These are phyloP conservation scores for Pseudolycoriella hygida DNA, from an alignment of 2,888 invertebrate genomes.

Conservation along the genomic window DNA sequence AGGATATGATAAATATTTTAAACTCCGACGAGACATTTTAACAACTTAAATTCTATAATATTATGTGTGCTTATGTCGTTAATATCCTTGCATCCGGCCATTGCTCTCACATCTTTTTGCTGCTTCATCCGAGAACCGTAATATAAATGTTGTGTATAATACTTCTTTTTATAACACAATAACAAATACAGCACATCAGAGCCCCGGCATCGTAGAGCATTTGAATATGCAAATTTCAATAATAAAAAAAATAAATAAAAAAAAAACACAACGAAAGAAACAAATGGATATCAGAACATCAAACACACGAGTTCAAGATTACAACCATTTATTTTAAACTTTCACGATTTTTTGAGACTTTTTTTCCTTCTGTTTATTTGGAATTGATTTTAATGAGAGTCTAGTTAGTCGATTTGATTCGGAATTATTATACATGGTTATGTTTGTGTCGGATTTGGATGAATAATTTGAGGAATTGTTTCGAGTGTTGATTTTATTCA, in stretches of 20 bases:
- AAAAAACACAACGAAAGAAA: not conserved
- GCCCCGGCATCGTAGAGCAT: not conserved
- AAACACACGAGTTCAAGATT: constrained; percentile 1
- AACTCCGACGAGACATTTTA: not conserved
- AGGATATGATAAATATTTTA: constrained; percentile 1
- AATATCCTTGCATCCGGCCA: constrained; percentile 1
- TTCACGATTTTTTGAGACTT: not conserved
- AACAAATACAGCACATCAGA: not conserved
- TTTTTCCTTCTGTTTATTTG: too few species aligned
- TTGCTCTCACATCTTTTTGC: not conserved
- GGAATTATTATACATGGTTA: too few species aligned
- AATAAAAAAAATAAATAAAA: not conserved
- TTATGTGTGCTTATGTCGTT: not conserved
- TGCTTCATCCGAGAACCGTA: too few species aligned
- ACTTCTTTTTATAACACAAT: not conserved
- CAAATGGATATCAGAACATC: not conserved
- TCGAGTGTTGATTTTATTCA: too few species aligned
- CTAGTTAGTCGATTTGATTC: too few species aligned
- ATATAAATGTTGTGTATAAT: too few species aligned
- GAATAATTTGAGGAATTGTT: too few species aligned
- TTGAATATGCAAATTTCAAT: constrained; percentile 1
- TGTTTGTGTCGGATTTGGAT: too few species aligned
- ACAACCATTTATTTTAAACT: not conserved
- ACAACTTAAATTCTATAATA: not conserved
- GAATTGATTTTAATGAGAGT: too few species aligned